A percentile compares a stretch with the other conserved stretches of the same genome.
Conservation (phyloP, 2,888 invertebrate species). For the Elmis aenea region DNA sequence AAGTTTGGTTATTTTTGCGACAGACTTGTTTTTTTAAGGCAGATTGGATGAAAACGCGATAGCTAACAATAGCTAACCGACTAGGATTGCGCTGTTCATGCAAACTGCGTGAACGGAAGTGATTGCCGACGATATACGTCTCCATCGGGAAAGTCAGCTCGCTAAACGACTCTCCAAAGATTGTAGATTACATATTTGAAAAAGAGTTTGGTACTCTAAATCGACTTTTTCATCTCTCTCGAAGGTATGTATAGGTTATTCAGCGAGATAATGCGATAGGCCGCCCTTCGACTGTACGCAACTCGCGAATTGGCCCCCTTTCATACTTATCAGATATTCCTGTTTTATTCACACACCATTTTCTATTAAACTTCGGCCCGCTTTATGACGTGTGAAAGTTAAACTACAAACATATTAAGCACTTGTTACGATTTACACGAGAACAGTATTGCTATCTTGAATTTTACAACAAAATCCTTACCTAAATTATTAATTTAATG, state of each 20-base stretch:
- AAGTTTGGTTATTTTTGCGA: too few species aligned
- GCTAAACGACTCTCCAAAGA: slow-evolving; percentile 44
- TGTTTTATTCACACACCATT: slow-evolving; percentile 32
- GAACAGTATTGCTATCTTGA: too few species aligned
- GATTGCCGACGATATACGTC: slow-evolving; percentile 37
- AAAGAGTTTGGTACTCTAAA: slow-evolving; percentile 39
- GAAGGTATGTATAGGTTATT: slow-evolving; percentile 29
- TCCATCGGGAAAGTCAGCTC: slow-evolving; percentile 31
- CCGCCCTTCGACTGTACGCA: slow-evolving; percentile 28
- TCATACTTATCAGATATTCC: slow-evolving; percentile 31
- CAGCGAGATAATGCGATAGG: slow-evolving; percentile 31
- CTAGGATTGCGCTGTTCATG: slow-evolving; percentile 26
- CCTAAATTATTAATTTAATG: too few species aligned
- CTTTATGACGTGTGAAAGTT: slow-evolving; percentile 21
- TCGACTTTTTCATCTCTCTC: slow-evolving; percentile 40
- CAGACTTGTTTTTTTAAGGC: too few species aligned
- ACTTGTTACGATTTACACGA: too few species aligned
- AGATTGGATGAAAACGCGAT: too few species aligned
- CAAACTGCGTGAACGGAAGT: slow-evolving; percentile 38
- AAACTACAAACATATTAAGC: too few species aligned
- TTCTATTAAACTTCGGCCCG: slow-evolving; percentile 22
- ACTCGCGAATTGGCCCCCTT: slow-evolving; percentile 31
- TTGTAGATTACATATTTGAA: slow-evolving; percentile 44
- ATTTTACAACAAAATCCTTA: too few species aligned
- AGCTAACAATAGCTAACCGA: slow-evolving; percentile 22